phyloP scores from a whole-genome alignment of 53 echinoderm and acorn worm species.

The Astropecten irregularis region DNA sequence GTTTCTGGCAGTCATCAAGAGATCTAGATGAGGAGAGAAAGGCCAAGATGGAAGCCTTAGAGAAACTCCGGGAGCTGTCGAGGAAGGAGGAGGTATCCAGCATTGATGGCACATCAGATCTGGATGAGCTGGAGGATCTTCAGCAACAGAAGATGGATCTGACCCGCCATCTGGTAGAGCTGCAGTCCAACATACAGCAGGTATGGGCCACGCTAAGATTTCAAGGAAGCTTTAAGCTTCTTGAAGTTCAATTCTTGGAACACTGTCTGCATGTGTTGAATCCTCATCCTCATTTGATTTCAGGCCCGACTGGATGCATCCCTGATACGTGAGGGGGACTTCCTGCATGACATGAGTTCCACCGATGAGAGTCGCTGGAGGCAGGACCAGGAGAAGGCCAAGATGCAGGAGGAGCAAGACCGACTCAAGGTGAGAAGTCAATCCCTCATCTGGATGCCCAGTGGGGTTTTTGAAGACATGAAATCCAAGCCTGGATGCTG shows the following conservation, averaged over 20 bases:
- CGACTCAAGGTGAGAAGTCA: conserved; percentile 77
- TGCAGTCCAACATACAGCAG: conserved; percentile 56
- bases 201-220: conserved; percentile 2
- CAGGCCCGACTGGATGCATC: conserved; percentile 53
- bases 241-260: neutral
- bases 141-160: conserved; percentile 81
- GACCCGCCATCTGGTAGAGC: conserved; percentile 50
- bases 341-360: conserved; percentile 32
- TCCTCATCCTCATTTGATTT: neutral
- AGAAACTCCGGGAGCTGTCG: conserved; percentile 53
- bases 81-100: conserved; percentile 75
- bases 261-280: too few species aligned
- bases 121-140: conserved; percentile 85
- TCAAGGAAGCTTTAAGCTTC: neutral
- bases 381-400: conserved; percentile 45
- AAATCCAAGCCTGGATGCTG: too few species aligned
- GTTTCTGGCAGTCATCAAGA: conserved; percentile 2
- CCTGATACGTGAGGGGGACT: conserved; percentile 51
- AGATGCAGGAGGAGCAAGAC: conserved; percentile 71
- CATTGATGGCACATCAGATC: conserved; percentile 71
- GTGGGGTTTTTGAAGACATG: too few species aligned
- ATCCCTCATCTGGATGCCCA: too few species aligned
- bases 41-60: conserved; percentile 48
- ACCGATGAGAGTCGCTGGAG: conserved; percentile 50
- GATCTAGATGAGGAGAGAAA: conserved; percentile 51